These are phyloP conservation scores for Lineus longissimus DNA, from an alignment of 1,140 invertebrate genomes.

Conservation along the genomic window DNA sequence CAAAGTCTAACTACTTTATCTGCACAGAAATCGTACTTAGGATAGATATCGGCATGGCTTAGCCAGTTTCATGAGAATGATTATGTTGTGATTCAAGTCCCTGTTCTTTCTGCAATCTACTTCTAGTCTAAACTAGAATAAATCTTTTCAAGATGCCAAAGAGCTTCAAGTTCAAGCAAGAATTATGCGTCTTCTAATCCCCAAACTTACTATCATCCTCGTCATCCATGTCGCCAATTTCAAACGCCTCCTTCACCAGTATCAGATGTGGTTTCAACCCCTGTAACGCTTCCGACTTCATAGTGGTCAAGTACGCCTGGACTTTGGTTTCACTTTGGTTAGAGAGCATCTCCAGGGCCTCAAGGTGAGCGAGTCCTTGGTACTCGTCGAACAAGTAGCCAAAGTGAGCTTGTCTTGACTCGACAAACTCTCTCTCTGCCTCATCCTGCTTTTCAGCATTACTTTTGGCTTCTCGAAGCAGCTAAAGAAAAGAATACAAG, in stretches of 20 bases:
- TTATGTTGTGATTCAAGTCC: not conserved
- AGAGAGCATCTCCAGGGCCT: slow-evolving; percentile 85
- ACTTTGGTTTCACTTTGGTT: slow-evolving; percentile 65
- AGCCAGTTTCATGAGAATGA: too few species aligned
- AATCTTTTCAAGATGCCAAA: not conserved
- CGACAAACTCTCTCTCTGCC: slow-evolving; percentile 52
- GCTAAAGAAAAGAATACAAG: slow-evolving; percentile 55
- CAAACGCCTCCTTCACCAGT: slow-evolving; percentile 71
- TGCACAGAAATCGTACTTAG: too few species aligned
- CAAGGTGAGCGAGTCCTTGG: slow-evolving; percentile 80
- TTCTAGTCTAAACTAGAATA: not conserved
- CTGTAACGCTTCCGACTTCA: slow-evolving; percentile 27
- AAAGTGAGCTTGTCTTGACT: slow-evolving; percentile 68
- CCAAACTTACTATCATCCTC: slow-evolving; percentile 57
- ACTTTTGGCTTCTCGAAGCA: slow-evolving; percentile 78
- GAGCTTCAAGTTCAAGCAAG: too few species aligned
- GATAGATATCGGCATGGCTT: too few species aligned
- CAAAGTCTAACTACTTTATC: too few species aligned
- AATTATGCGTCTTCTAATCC: too few species aligned
- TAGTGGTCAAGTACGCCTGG: slow-evolving; percentile 32
- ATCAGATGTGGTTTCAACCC: slow-evolving; percentile 53
- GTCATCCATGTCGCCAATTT: slow-evolving; percentile 70
- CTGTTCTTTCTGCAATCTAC: not conserved
- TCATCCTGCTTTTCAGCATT: slow-evolving; percentile 68
- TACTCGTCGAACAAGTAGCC: slow-evolving; percentile 82